A percentile compares a stretch with the other conserved stretches of the same genome.
Conservation (phyloP, 2,888 invertebrate species). For the Drosophila mimica region DNA sequence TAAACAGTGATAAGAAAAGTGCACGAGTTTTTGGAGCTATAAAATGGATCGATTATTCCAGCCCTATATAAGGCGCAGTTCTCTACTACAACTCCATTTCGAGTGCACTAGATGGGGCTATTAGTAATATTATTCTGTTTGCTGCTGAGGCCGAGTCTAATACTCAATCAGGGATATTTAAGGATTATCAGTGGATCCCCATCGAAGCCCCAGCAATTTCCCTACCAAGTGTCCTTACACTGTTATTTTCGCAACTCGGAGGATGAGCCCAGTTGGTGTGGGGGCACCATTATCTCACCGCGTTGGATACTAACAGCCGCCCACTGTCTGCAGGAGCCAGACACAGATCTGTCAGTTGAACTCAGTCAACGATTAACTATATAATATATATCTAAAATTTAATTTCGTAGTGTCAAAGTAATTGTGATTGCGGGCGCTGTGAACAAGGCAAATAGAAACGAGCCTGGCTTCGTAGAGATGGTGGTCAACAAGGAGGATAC, state of each 20-base stretch:
- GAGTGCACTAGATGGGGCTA: conserved; percentile 36
- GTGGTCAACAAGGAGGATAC: conserved; percentile 13
- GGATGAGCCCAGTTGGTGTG: conserved; percentile 34
- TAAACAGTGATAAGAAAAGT: background rate
- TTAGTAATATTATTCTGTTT: conserved; percentile 18
- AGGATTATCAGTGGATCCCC: conserved; percentile 56
- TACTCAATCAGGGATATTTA: conserved; percentile 22
- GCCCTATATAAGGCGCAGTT: conserved; percentile 44
- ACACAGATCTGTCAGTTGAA: conserved; percentile 27
- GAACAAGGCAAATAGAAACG: background rate
- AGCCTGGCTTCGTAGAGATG: conserved; percentile 11
- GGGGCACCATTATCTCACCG: conserved; percentile 54
- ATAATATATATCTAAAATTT: background rate
- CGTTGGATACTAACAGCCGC: conserved; percentile 68
- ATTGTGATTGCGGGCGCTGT: conserved; percentile 40
- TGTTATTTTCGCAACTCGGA: conserved; percentile 24
- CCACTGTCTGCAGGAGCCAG: conserved; percentile 47
- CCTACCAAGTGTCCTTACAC: conserved; percentile 56
- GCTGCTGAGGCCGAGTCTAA: conserved; percentile 12
- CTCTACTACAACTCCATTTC: background rate
- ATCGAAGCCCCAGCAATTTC: conserved; percentile 34
- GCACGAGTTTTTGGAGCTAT: conserved; percentile 15
- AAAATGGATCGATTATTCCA: conserved; percentile 17
- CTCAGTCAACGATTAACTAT: background rate
- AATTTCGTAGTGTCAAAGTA: conserved; percentile 26